These are phyloP conservation scores for Loxodonta africana DNA, from an alignment of 2,113 vertebrate species.

Conservation along the genomic window DNA sequence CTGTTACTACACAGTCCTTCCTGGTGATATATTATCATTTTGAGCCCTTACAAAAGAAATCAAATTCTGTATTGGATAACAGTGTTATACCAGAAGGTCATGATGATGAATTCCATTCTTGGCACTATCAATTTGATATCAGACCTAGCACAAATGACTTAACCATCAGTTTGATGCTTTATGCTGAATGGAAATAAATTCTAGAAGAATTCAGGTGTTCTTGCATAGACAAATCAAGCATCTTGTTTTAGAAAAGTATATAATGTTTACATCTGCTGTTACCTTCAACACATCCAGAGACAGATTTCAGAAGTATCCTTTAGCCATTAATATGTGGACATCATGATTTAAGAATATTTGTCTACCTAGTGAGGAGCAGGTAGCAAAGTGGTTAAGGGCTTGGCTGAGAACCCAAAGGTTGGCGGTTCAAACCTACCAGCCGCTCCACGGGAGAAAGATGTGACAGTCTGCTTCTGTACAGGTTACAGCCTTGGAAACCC, in stretches of 20 bases:
- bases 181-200: background rate
- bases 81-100: background rate
- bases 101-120: background rate
- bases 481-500: too few species aligned
- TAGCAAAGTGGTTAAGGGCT: too few species aligned
- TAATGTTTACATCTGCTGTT: conserved; percentile 2
- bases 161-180: background rate
- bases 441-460: too few species aligned
- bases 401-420: too few species aligned
- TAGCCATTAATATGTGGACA: conserved; percentile 29
- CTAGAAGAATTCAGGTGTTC: conserved; percentile 34
- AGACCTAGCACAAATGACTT: background rate
- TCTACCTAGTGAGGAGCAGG: background rate
- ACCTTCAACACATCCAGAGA: conserved; percentile 4
- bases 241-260: background rate
- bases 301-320: conserved; percentile 8
- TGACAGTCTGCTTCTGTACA: too few species aligned
- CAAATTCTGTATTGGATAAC: background rate
- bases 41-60: background rate
- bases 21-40: background rate
- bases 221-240: background rate
- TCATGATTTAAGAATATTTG: background rate
- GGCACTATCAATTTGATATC: background rate
- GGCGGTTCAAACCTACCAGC: too few species aligned
- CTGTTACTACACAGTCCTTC: background rate